phyloP scores from a whole-genome alignment of 2,797 vertebrate genomes.

The Smutsia gigantea region DNA sequence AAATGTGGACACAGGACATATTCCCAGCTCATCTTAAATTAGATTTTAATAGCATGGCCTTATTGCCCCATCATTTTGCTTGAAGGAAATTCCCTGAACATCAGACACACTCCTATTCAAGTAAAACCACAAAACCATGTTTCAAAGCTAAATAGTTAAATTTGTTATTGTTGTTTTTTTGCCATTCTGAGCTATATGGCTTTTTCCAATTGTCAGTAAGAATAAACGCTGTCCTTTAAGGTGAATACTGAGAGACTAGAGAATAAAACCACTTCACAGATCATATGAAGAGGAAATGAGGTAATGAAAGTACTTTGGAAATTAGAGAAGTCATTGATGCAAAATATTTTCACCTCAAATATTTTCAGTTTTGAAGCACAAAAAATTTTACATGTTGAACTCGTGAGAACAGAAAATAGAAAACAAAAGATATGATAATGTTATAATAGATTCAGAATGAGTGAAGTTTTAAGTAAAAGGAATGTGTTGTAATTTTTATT shows the following conservation, averaged over 20 bases:
- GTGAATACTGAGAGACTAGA: slow-evolving; percentile 51
- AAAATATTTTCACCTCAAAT: slow-evolving; percentile 71
- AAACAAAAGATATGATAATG: slow-evolving; percentile 57
- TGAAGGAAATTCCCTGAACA: slow-evolving; percentile 51
- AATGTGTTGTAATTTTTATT: slow-evolving; percentile 22
- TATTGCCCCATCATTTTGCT: slow-evolving; percentile 22
- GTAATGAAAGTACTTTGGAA: slow-evolving; percentile 68
- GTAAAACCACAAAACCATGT: slow-evolving; percentile 44
- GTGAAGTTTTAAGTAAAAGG: slow-evolving; percentile 40
- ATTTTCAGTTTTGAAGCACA: slow-evolving; percentile 69
- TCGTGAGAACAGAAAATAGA: slow-evolving; percentile 66
- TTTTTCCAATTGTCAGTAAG: slow-evolving; percentile 37
- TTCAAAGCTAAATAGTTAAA: slow-evolving; percentile 20
- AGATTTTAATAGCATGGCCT: neutral
- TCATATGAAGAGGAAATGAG: slow-evolving; percentile 63
- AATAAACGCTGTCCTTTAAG: slow-evolving; percentile 52
- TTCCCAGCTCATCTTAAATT: slow-evolving; percentile 16
- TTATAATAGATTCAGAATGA: slow-evolving; percentile 46
- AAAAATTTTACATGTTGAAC: slow-evolving; percentile 62
- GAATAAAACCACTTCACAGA: slow-evolving; percentile 63
- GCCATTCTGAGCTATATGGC: slow-evolving; percentile 20
- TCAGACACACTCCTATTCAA: neutral
- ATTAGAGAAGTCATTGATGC: slow-evolving; percentile 69
- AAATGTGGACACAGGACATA: slow-evolving; percentile 6
- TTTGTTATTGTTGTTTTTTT: neutral